These are phyloP conservation scores for Corapipo altera DNA, from an alignment of 2,113 vertebrate genomes.

Conservation along the genomic window DNA sequence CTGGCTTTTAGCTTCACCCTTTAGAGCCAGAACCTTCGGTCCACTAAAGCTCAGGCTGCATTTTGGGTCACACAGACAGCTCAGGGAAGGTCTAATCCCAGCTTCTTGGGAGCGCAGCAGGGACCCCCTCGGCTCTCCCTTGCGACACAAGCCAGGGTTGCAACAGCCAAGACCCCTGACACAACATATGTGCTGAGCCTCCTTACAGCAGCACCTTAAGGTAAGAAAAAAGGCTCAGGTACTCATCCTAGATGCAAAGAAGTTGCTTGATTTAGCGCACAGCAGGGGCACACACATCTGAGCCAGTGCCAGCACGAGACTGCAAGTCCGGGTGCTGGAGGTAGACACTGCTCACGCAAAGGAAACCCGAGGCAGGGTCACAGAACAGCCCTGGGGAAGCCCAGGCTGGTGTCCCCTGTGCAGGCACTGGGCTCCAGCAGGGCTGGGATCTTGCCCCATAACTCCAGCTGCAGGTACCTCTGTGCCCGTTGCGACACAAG, in stretches of 20 bases:
- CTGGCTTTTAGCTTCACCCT: not conserved
- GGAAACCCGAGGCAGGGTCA: not conserved
- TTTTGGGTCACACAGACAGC: not conserved
- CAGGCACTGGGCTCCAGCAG: not conserved
- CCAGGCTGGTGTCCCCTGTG: accelerated
- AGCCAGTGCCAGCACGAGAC: accelerated
- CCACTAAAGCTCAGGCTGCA: not conserved
- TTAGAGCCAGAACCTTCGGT: not conserved
- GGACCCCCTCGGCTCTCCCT: not conserved
- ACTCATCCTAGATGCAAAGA: accelerated
- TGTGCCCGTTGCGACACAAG: not conserved
- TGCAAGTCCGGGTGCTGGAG: accelerated
- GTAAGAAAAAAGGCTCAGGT: not conserved
- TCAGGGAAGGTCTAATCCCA: not conserved
- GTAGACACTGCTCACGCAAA: not conserved
- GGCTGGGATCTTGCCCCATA: not conserved
- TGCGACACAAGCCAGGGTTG: not conserved
- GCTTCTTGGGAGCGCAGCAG: not conserved
- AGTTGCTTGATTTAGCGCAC: accelerated
- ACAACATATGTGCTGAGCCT: accelerated
- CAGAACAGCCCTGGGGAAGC: not conserved
- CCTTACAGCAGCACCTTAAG: not conserved
- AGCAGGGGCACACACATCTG: accelerated
- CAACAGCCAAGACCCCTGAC: not conserved
- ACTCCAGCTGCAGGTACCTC: not conserved